Base-by-base conservation (phyloP, 2,797 vertebrate genomes). In the Nannoperca australis region DNA sequence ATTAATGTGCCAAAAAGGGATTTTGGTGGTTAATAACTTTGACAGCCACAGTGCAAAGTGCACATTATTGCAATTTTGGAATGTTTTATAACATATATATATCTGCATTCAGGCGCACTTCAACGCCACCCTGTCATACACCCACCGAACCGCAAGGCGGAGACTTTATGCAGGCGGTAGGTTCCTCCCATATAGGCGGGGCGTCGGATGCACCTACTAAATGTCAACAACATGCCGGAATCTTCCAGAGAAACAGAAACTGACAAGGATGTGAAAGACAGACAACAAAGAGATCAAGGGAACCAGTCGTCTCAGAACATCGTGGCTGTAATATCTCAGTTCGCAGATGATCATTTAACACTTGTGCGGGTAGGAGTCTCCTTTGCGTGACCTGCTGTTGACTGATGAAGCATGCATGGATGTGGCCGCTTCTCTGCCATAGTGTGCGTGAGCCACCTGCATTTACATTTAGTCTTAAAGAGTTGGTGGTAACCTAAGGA, bases 341-440 rank as follows among this genome's bases (percentile, higher is more conserved):
- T 93, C 47, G 94, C 91, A 45, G 95, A 96, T 54, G 93, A 95
- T 22, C 40, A 96, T 79, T 79, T 96, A 69, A 86, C 85, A 1
- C 2, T 95, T n/a, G 79, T 96, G 66, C 92, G 94, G 94, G 95
- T 96, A 94, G 88, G 94, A 81, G 40, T 34, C 65, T 85, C 44
- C 27, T 72, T 71, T 76, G 38, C 78, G 68, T n/a, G 53, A 15
- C 13, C 44, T 60, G 34, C 20, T 32, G 8, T 5, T 4, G n/a
- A 14, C 45, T 24, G 49, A 14, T 38, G 40, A 22, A 73, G 44
- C 63, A 60, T 47, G 18, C 44, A 30, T 67, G 61, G 10, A 45
- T 45, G 34, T 56, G 72, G 53, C 51, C 4, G 42, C 61, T 5
- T 59, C 6, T 20, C 18, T 20, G 61, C 22, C 40, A 7, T 7